These are phyloP conservation scores for Xestia sexstrigata DNA, from an alignment of 2,888 invertebrate genomes.

Conservation along the genomic window DNA sequence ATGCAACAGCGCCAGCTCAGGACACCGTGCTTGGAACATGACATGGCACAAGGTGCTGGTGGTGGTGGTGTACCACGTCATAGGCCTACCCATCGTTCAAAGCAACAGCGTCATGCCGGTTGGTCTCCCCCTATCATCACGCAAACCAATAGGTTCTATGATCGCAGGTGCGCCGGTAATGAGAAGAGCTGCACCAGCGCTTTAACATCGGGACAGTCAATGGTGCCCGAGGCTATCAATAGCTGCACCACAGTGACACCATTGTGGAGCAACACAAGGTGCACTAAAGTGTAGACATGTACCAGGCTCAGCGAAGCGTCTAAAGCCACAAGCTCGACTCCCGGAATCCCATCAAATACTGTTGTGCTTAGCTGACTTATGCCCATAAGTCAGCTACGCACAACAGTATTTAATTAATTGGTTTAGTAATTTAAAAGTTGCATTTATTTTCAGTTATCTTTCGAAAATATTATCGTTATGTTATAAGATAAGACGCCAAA, in stretches of 20 bases:
- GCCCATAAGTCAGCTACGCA: neutral
- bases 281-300: neutral
- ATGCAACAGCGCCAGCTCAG: neutral
- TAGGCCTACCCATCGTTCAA: neutral
- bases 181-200: neutral
- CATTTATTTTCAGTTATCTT: neutral
- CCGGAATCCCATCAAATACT: too few relatives aligned
- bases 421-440: neutral
- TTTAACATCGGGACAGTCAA: neutral
- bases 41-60: neutral
- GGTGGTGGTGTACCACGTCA: too few relatives aligned
- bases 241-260: neutral
- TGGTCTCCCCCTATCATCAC: neutral
- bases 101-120: neutral
- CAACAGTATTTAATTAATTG: neutral
- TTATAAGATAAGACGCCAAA: conserved; percentile 2
- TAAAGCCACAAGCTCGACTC: neutral
- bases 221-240: neutral
- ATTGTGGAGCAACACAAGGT: neutral
- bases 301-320: neutral
- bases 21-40: neutral
- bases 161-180: neutral
- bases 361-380: too few relatives aligned
- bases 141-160: neutral
- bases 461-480: neutral